These are phyloP conservation scores for Chirona hameri DNA, from an alignment of 2,888 invertebrate species.

Conservation along the genomic window DNA sequence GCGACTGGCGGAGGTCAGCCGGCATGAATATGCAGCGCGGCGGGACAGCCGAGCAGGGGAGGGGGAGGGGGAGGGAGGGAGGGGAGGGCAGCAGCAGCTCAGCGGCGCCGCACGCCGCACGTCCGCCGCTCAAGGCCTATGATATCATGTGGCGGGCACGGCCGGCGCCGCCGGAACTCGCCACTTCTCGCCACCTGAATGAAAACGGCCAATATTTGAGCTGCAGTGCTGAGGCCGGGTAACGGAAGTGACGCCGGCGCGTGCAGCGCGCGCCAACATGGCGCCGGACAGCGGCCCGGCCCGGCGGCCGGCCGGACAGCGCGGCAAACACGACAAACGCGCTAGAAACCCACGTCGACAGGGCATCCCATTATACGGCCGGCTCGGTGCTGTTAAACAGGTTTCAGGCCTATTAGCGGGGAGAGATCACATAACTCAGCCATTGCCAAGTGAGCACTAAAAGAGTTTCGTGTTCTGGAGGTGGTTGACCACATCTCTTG, in stretches of 20 bases:
- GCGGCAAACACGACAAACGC: not conserved
- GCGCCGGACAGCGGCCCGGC: not conserved
- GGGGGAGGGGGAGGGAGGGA: not conserved
- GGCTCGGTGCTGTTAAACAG: not conserved
- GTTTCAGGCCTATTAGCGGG: not conserved
- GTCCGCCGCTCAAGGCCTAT: slow-evolving; percentile 10
- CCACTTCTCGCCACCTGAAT: not conserved
- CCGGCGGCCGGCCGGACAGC: not conserved
- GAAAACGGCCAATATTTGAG: not conserved
- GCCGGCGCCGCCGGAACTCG: not conserved
- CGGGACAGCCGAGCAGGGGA: not conserved
- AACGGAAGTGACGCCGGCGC: not conserved
- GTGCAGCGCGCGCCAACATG: not conserved
- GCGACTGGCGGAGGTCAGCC: not conserved
- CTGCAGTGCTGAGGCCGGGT: not conserved
- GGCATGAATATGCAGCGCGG: not conserved
- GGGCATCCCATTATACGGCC: not conserved
- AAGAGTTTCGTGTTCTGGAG: not conserved
- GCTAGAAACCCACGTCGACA: not conserved
- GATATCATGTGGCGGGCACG: not conserved
- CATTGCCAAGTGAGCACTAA: no score
- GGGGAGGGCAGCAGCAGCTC: not conserved
- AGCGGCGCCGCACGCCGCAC: not conserved
- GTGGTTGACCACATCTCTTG: not conserved
- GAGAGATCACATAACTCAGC: not conserved